A percentile compares a stretch with the other conserved stretches of the same genome.
Conservation (phyloP, 1,140 invertebrate species). For the Aphelenchoides fujianensis region DNA sequence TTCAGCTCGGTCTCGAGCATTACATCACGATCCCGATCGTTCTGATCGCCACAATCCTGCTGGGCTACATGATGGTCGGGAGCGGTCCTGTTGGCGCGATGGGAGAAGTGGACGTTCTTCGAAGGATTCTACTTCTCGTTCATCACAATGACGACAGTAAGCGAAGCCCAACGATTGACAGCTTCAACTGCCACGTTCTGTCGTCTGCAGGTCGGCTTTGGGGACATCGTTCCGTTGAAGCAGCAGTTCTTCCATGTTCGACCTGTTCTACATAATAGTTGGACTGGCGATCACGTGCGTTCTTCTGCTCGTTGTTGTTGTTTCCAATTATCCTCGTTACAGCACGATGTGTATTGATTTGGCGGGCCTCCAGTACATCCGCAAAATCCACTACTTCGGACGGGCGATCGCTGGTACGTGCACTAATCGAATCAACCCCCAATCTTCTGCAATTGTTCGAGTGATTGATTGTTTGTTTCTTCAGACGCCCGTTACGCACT, state of each 20-base stretch:
- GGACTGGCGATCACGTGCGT: slow-evolving; percentile 58
- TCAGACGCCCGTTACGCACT: slow-evolving; percentile 58
- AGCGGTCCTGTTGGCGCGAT: slow-evolving; percentile 55
- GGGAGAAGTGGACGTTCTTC: slow-evolving; percentile 59
- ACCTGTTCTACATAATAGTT: slow-evolving; percentile 61
- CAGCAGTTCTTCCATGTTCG: slow-evolving; percentile 58
- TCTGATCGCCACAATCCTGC: slow-evolving; percentile 56
- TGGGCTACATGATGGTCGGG: slow-evolving; percentile 60
- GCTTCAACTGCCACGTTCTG: slow-evolving; percentile 2
- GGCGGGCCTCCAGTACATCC: slow-evolving; percentile 42
- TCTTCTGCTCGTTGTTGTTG: not conserved
- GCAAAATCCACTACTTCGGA: slow-evolving; percentile 62
- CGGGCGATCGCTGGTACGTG: slow-evolving; percentile 52
- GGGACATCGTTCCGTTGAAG: slow-evolving; percentile 60
- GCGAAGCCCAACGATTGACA: slow-evolving; percentile 16
- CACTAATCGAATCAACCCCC: not conserved
- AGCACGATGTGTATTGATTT: slow-evolving; percentile 62
- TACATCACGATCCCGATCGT: slow-evolving; percentile 57
- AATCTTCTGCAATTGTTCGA: no score
- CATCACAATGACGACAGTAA: slow-evolving; percentile 61
- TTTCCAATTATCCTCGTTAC: slow-evolving; percentile 19
- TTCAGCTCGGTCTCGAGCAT: slow-evolving; percentile 52
- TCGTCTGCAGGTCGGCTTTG: slow-evolving; percentile 54
- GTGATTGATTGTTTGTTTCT: slow-evolving; percentile 8
- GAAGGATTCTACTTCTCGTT: slow-evolving; percentile 60